A percentile compares a stretch with the other conserved stretches of the same genome.
Evolutionary conservation across 2,113 vertebrate genomes (phyloP).

Genomic region (Xenotilapia caudafasciata): DNA sequence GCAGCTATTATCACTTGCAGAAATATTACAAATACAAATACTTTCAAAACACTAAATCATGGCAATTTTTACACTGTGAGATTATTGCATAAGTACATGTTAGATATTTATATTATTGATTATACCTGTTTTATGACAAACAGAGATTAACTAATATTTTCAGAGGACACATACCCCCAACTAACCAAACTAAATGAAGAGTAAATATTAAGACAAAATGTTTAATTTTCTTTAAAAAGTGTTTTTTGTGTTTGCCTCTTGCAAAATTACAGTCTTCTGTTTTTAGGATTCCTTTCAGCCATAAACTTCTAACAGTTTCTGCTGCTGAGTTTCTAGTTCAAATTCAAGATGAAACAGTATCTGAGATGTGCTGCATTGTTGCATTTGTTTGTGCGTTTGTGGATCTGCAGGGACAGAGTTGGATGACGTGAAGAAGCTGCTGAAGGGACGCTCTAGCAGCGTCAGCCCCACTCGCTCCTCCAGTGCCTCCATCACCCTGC

Average conservation of each 20-base stretch:
- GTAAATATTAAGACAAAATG: not conserved
- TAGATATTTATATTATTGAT: not conserved
- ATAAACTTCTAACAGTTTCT: not conserved
- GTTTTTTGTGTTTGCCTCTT: not conserved
- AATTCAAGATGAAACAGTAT: not conserved
- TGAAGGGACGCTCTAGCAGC: slow-evolving; percentile 63
- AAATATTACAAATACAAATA: not conserved
- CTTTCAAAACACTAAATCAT: not conserved
- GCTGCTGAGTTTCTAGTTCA: not conserved
- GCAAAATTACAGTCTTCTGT: not conserved
- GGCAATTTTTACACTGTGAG: not conserved
- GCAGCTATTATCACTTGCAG: not conserved
- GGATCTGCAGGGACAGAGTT: slow-evolving; percentile 57
- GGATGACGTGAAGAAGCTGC: slow-evolving; percentile 66
- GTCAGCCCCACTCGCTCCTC: slow-evolving; percentile 62
- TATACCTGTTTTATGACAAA: not conserved
- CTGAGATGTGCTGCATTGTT: not conserved
- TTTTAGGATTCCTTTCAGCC: not conserved
- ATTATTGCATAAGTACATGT: not conserved
- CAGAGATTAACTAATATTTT: not conserved
- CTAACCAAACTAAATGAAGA: not conserved
- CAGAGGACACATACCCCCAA: not conserved
- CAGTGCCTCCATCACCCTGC: slow-evolving; percentile 41
- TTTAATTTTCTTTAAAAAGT: not conserved
- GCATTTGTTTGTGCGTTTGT: not conserved